These are phyloP conservation scores for Chaenodraco wilsoni DNA, from an alignment of 2,797 vertebrate species.

Conservation along the genomic window DNA sequence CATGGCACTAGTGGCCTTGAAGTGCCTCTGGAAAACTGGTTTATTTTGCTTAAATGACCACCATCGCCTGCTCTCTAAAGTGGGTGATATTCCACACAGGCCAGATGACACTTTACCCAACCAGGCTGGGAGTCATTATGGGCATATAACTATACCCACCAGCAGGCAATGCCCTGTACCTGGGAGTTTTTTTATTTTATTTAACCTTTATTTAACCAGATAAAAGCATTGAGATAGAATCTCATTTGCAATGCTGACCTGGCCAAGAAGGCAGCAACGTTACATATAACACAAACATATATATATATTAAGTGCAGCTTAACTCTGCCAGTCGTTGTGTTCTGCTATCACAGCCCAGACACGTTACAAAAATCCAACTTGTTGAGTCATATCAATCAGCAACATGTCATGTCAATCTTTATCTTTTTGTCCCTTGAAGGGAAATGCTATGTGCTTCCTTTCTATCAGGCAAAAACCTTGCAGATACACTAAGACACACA, in stretches of 20 bases:
- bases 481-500: neutral
- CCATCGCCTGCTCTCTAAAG: neutral
- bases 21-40: neutral
- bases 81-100: conserved; percentile 9
- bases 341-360: conserved; percentile 21
- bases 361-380: conserved; percentile 20
- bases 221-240: too few species aligned
- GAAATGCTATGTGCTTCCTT: conserved; percentile 16
- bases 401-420: conserved; percentile 32
- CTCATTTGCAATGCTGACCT: too few species aligned
- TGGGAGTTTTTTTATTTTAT: neutral
- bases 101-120: neutral
- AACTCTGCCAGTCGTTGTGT: conserved; percentile 13
- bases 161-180: neutral
- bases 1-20: neutral
- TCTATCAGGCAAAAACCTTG: conserved; percentile 6
- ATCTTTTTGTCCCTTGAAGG: conserved; percentile 24
- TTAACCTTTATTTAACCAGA: too few species aligned
- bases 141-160: neutral
- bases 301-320: neutral
- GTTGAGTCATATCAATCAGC: conserved; percentile 25
- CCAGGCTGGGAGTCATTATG: conserved; percentile 1
- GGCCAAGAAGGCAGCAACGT: too few species aligned
- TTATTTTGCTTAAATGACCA: conserved; percentile 14
- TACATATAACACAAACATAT: too few species aligned